Evolutionary conservation across 1,140 invertebrate genomes (phyloP).

Genomic region (Zaprionus africanus): DNA sequence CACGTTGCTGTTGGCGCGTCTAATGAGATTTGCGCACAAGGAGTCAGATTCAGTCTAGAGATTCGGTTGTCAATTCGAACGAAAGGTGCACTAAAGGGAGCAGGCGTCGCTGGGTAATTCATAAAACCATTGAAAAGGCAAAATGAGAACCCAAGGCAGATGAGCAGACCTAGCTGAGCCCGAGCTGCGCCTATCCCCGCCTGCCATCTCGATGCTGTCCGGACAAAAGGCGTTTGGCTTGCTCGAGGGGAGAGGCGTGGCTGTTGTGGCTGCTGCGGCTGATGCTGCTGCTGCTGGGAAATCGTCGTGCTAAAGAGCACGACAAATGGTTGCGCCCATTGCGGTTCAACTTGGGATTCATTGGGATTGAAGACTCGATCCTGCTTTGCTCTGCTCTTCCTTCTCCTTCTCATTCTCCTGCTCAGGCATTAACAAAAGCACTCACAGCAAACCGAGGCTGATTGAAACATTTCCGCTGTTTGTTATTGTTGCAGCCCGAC

Average conservation of each 20-base stretch:
- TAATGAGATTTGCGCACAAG: conserved; percentile 31
- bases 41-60: conserved; percentile 53
- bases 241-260: conserved; percentile 46
- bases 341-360: conserved; percentile 27
- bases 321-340: conserved; percentile 43
- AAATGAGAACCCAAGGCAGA: conserved; percentile 2
- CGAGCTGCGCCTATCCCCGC: conserved; percentile 5
- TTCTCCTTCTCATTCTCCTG: not conserved
- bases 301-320: conserved; percentile 62
- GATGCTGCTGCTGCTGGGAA: conserved; percentile 33
- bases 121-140: conserved; percentile 79
- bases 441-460: conserved; percentile 60
- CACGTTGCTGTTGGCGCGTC: not conserved
- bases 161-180: not conserved
- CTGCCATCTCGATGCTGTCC: conserved; percentile 37
- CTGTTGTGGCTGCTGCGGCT: conserved; percentile 63
- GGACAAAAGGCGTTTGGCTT: conserved; percentile 37
- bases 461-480: conserved; percentile 79
- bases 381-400: conserved; percentile 14
- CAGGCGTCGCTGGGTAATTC: conserved; percentile 79
- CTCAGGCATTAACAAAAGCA: conserved; percentile 72
- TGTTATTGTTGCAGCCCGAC: conserved; percentile 71
- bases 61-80: conserved; percentile 10
- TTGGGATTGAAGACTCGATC: conserved; percentile 19
- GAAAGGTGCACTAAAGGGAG: conserved; percentile 48